Percentiles rank a stretch among this genome's conserved stretches.
phyloP scores from a whole-genome alignment of 1,140 invertebrate species.

The Drosophila dunni region DNA sequence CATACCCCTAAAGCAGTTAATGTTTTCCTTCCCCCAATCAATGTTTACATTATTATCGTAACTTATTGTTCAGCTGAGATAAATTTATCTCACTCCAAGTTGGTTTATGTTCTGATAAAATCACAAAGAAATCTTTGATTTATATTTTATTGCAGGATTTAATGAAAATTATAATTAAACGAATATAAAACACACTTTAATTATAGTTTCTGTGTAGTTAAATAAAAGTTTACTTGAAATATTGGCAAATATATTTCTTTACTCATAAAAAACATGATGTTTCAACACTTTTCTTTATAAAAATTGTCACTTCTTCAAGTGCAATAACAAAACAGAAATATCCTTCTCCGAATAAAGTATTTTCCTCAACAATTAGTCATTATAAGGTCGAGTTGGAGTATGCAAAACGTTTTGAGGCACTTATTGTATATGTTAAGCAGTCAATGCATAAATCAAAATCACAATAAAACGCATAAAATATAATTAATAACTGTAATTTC shows the following conservation, averaged over 20 bases:
- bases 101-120: background rate
- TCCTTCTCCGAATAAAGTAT: background rate
- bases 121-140: conserved; percentile 36
- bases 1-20: background rate
- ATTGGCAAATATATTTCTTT: no score
- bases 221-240: no score
- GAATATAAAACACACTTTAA: background rate
- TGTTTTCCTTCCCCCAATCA: background rate
- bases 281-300: no score
- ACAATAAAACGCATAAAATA: conserved; percentile 64
- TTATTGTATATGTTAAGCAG: conserved; percentile 17
- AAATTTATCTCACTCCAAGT: background rate
- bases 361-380: background rate
- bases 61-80: background rate
- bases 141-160: conserved; percentile 9
- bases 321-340: background rate
- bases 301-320: no score
- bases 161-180: background rate
- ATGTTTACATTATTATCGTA: background rate
- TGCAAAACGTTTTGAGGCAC: background rate
- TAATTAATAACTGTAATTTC: conserved; percentile 76
- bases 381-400: background rate
- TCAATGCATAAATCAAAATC: conserved; percentile 60
- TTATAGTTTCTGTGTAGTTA: no score
- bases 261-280: no score